A percentile compares a stretch with the other conserved stretches of the same genome.
These are phyloP conservation scores for Tychaedon coryphoeus DNA, from an alignment of 2,113 vertebrate genomes.

Conservation along the genomic window DNA sequence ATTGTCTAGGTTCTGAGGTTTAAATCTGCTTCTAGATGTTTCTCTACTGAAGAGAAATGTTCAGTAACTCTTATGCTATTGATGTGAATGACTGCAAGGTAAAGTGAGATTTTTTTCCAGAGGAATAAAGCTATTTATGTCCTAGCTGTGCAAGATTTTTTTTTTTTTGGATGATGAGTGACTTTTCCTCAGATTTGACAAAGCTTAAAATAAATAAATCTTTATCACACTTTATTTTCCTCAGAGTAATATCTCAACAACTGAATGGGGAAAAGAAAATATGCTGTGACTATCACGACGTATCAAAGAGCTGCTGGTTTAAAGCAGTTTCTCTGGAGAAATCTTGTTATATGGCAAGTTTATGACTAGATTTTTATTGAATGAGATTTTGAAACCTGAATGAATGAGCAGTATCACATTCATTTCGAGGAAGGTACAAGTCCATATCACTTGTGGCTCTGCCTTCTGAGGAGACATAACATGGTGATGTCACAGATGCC, in stretches of 20 bases:
- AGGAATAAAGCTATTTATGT: background rate
- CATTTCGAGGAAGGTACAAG: background rate
- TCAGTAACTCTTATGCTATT: background rate
- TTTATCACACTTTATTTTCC: background rate
- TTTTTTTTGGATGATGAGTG: background rate
- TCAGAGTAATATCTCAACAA: background rate
- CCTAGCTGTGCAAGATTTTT: background rate
- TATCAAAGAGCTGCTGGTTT: background rate
- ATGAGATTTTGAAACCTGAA: background rate
- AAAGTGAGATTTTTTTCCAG: background rate
- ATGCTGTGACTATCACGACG: background rate
- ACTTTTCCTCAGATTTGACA: background rate
- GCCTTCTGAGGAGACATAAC: background rate
- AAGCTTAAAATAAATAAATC: conserved; percentile 10
- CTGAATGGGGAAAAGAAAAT: conserved; percentile 11
- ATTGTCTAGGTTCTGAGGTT: background rate
- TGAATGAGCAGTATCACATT: background rate
- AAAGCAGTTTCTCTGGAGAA: background rate
- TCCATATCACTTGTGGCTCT: background rate
- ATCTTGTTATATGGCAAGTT: background rate
- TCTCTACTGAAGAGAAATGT: background rate
- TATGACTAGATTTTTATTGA: background rate
- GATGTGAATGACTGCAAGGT: background rate
- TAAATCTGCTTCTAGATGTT: background rate
- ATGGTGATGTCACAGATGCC: background rate